Base-by-base conservation (phyloP, 2,797 vertebrate genomes). In the Melanotaenia boesemani region DNA sequence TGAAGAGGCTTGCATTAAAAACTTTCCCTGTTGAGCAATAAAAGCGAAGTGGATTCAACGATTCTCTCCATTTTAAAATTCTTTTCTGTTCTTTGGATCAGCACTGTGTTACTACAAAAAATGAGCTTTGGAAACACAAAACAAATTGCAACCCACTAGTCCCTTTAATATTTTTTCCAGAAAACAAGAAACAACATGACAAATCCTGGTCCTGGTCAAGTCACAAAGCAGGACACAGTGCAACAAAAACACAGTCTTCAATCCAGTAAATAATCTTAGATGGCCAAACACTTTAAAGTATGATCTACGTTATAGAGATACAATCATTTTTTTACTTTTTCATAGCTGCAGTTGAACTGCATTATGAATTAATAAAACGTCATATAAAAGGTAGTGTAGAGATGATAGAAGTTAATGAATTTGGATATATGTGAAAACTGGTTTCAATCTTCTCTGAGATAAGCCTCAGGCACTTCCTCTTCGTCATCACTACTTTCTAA, bases 381-480 rank as follows among this genome's bases (percentile, higher is more conserved):
- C 41, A 3, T 22, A 56, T 9, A 44, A 74, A 5, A 20, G 16
- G 48, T 11, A 2, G 16, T 30, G 9, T 18, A 36, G 26, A 11
- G 20, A 13, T 24, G 5, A 16, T 34, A 20, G 12, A 34, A 36
- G 37, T 32, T 24, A 6, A 22, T 58, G 39, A 46, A 37, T 13
- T 58, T 41, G 24, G 34, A 41, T 59, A 30, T 1, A 41, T 18
- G 30, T 37, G 34, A 8, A 11, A 5, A 50, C 54, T 71, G 48
- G 16, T 65, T 26, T 97, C 83, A 99, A 75, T 99, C 98, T 85
- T 99, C 98, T 46, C 98, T 94, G 46, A 98, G 93, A 86, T 99
- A 99, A 22, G 94, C 95, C 30, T 96, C 95, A 2, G 93, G 94
- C 63, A 98, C 84, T 36, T 96, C 95, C 48, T 92, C 90, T 48